phyloP scores from a whole-genome alignment of 2,113 vertebrate genomes.

The Chionodraco myersi region DNA sequence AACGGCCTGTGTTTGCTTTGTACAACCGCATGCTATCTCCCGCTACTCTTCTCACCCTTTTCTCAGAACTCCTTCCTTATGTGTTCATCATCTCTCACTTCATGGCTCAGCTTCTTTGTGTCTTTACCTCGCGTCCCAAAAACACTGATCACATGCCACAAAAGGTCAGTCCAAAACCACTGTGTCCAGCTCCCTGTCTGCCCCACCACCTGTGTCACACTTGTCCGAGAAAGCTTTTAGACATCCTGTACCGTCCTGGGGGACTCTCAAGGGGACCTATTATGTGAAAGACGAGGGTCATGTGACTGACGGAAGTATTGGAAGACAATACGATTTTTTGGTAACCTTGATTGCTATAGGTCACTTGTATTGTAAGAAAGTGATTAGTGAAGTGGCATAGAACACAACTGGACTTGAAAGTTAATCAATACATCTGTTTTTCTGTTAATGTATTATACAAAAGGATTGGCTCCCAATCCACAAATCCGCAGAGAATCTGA shows the following conservation, averaged over 20 bases:
- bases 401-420: neutral
- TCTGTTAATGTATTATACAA: neutral
- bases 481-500: too few species aligned
- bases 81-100: constrained; percentile 53
- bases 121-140: constrained; percentile 39
- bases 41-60: constrained; percentile 32
- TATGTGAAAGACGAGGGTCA: constrained; percentile 29
- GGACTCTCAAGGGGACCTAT: constrained; percentile 36
- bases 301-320: neutral
- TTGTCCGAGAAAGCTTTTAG: constrained; percentile 42
- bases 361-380: neutral
- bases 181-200: constrained; percentile 57
- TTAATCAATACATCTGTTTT: neutral
- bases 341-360: neutral
- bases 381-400: neutral
- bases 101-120: constrained; percentile 61
- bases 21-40: constrained; percentile 42
- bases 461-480: too few species aligned
- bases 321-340: neutral
- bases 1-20: neutral
- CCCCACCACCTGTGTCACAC: constrained; percentile 51
- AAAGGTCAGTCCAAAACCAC: constrained; percentile 48
- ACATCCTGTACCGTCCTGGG: constrained; percentile 39
- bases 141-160: constrained; percentile 50
- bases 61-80: constrained; percentile 28